Conservation (phyloP, 1,140 invertebrate species). For the Drosophila watanabei region DNA sequence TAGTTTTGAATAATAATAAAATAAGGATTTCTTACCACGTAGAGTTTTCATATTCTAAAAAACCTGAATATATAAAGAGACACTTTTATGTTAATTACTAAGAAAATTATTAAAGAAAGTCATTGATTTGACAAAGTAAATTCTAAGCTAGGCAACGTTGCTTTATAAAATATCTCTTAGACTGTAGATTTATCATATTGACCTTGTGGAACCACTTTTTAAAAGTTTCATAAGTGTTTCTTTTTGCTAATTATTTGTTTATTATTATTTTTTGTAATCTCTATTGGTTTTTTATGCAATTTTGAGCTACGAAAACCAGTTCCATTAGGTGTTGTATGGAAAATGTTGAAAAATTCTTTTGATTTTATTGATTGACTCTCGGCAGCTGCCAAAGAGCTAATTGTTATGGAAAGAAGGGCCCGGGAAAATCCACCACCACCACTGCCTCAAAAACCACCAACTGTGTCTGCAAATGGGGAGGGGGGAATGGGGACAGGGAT, state of each 20-base stretch:
- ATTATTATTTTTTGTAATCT: background rate
- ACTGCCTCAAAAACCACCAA: slow-evolving; percentile 14
- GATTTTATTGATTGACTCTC: slow-evolving; percentile 54
- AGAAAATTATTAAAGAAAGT: too few relatives aligned
- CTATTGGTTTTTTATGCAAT: background rate
- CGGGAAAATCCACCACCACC: slow-evolving; percentile 10
- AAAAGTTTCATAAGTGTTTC: too few relatives aligned
- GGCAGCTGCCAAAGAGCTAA: slow-evolving; percentile 53
- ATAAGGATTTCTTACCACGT: too few relatives aligned
- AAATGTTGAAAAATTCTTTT: slow-evolving; percentile 30
- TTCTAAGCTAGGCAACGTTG: background rate
- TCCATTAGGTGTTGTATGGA: slow-evolving; percentile 11
- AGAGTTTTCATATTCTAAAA: too few relatives aligned
- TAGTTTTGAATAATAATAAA: too few relatives aligned
- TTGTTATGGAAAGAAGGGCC: slow-evolving; percentile 31
- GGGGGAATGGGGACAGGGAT: background rate
- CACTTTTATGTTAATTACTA: too few relatives aligned
- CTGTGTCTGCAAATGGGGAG: slow-evolving; percentile 17
- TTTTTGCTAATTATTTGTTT: too few relatives aligned
- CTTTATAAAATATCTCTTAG: background rate
- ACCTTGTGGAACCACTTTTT: too few relatives aligned
- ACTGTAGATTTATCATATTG: background rate
- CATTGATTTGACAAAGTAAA: too few relatives aligned
- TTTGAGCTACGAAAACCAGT: background rate
- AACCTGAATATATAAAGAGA: too few relatives aligned